Evolutionary conservation across 2,888 invertebrate genomes (phyloP).

Genomic region (Drosophila picticornis): DNA sequence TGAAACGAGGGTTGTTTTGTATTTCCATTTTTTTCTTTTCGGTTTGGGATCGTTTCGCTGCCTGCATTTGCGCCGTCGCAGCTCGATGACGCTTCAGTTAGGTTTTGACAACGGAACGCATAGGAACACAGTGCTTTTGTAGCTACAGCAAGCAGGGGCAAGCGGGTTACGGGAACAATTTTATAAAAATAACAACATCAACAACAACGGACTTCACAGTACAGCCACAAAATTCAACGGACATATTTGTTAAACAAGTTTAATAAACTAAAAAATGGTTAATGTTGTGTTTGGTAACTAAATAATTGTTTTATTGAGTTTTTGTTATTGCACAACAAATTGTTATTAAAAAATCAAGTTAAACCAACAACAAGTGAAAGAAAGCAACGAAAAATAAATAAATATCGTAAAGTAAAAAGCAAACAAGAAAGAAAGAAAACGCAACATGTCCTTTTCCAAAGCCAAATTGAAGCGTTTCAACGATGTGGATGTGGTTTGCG

Average conservation of each 20-base stretch:
- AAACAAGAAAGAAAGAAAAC: slow-evolving; percentile 4
- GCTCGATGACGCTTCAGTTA: slow-evolving; percentile 71
- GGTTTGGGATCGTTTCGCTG: slow-evolving; percentile 27
- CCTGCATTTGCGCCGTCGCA: slow-evolving; percentile 50
- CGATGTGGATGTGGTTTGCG: slow-evolving; percentile 82
- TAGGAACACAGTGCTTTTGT: slow-evolving; percentile 61
- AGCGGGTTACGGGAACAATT: slow-evolving; percentile 49
- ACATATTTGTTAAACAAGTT: slow-evolving; percentile 62
- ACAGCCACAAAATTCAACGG: slow-evolving; percentile 49
- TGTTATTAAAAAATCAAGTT: slow-evolving; percentile 48
- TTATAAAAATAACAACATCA: slow-evolving; percentile 25
- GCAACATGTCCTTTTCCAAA: slow-evolving; percentile 84
- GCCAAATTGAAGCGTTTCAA: slow-evolving; percentile 85
- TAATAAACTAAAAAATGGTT: slow-evolving; percentile 38
- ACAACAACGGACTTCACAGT: slow-evolving; percentile 59
- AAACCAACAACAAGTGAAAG: slow-evolving; percentile 12
- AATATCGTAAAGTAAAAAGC: slow-evolving; percentile 5
- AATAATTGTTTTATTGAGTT: slow-evolving; percentile 68
- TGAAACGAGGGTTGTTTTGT: slow-evolving; percentile 43
- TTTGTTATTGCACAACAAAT: slow-evolving; percentile 59
- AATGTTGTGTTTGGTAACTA: slow-evolving; percentile 61
- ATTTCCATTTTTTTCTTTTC: neutral
- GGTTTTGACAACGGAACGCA: slow-evolving; percentile 79
- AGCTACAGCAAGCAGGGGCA: slow-evolving; percentile 49
- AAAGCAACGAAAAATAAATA: slow-evolving; percentile 1